A percentile compares a stretch with the other conserved stretches of the same genome.
phyloP scores from a whole-genome alignment of 2,888 invertebrate species.

The Lasioglossum morio region DNA sequence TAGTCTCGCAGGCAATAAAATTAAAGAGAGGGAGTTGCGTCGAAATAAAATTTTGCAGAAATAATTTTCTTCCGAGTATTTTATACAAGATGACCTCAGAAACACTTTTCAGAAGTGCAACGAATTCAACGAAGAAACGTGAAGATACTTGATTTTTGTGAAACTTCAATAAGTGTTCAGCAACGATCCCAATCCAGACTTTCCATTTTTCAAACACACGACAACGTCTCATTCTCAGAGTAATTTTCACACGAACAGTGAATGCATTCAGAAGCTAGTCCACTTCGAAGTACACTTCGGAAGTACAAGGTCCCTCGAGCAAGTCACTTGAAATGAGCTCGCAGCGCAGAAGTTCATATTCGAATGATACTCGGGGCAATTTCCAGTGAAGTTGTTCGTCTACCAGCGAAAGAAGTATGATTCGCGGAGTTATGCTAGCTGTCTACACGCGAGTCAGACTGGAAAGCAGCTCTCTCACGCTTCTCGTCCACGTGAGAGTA shows the following conservation, averaged over 20 bases:
- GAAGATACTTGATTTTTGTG: not conserved
- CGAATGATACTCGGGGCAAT: not conserved
- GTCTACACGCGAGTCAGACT: not conserved
- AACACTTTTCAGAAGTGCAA: no score
- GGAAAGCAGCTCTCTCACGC: slow-evolving; percentile 2
- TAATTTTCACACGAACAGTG: not conserved
- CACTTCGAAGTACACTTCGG: not conserved
- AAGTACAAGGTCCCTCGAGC: not conserved
- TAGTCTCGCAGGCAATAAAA: not conserved
- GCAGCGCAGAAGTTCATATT: not conserved
- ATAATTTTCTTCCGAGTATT: not conserved
- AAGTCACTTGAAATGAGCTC: not conserved
- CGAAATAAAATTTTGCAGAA: not conserved
- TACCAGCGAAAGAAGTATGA: not conserved
- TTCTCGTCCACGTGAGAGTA: not conserved
- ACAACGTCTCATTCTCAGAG: not conserved
- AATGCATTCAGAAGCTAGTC: not conserved
- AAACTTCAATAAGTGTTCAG: not conserved
- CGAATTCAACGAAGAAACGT: no score
- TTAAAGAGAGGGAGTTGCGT: not conserved
- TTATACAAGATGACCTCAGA: not conserved
- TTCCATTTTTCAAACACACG: not conserved
- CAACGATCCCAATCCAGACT: not conserved
- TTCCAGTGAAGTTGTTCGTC: not conserved
- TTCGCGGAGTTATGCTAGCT: slow-evolving; percentile 2